Base-by-base conservation (phyloP, 2,888 invertebrate species). In the Gnatocerus cornutus region DNA sequence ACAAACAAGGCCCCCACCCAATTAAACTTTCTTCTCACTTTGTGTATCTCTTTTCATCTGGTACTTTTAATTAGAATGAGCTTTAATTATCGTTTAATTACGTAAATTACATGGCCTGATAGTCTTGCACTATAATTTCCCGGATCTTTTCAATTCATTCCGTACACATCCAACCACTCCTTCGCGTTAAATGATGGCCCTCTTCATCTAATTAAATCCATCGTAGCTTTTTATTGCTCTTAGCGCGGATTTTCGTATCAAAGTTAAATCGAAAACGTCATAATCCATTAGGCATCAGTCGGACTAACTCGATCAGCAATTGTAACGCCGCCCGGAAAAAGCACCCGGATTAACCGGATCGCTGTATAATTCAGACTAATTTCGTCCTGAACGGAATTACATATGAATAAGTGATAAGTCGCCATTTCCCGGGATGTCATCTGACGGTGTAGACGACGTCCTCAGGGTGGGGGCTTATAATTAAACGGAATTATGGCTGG, bases 311-410 rank as follows among this genome's bases (percentile, higher is more conserved):
- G 53, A 69, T 65, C 64, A 59, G 64, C 59, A 69, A 69, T 69
- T 69, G 43, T 58, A 59, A 58, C 45, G 30, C 59, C 53, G 46
- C 43, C 63, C 66, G 71, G 46, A 76, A 77, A 76, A 69, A 71
- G 59, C 67, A 65, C 56, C 71, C 64, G 74, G 75, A 76, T 78
- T 76, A 77, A 77, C 78, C 65, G 77, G 80, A 80, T 80, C 78
- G 73, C 76, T 82, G 77, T 74, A 82, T 82, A 82, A 82, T 82
- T 80, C 79, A 82, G 74, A 71, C 77, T 82, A 81, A 82, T 82
- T 82, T 81, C 78, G 79, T 77, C 78, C 78, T 77, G 80, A 77
- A 77, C 77, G 79, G 77, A 81, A 82, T 82, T 82, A 81, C 82
- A 79, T 78, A 77, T 82, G 81, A 81, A 81, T 82, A 79, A 81